Percentiles rank a stretch among this genome's conserved stretches.
Evolutionary conservation across 2,113 vertebrate species (phyloP).

Genomic region (Phrynocephalus versicolor): DNA sequence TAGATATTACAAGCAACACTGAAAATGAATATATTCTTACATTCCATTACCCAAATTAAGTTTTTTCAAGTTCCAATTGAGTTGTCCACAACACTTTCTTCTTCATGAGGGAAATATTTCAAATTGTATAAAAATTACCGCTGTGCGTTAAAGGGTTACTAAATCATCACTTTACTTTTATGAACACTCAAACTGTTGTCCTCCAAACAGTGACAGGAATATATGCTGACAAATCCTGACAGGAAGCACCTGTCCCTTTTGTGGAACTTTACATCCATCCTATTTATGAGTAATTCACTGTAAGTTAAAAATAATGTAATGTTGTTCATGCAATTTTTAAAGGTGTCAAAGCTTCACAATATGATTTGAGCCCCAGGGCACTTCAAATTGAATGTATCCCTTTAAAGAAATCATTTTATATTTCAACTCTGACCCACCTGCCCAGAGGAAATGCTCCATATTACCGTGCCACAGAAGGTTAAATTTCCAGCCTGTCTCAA

Average conservation of each 20-base stretch:
- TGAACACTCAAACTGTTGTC: slow-evolving; percentile 6
- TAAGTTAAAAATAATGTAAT: slow-evolving; percentile 26
- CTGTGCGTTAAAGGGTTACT: slow-evolving; percentile 1
- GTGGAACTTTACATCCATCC: slow-evolving; percentile 35
- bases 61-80: background rate
- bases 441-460: slow-evolving; percentile 62
- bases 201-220: slow-evolving; percentile 21
- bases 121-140: background rate
- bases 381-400: slow-evolving; percentile 61
- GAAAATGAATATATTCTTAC: background rate
- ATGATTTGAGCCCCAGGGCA: slow-evolving; percentile 57
- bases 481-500: slow-evolving; percentile 51
- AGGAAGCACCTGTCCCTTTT: background rate
- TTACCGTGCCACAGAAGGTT: slow-evolving; percentile 58
- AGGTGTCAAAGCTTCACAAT: slow-evolving; percentile 51
- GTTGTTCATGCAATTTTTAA: slow-evolving; percentile 39
- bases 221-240: slow-evolving; percentile 13
- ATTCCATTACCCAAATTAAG: background rate
- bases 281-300: slow-evolving; percentile 41
- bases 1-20: background rate
- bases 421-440: slow-evolving; percentile 59
- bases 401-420: slow-evolving; percentile 57
- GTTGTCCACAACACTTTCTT: background rate
- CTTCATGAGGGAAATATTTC: background rate
- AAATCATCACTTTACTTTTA: slow-evolving; percentile 28